Conservation (phyloP, 2,797 vertebrate genomes). For the Epinephelus awoara region DNA sequence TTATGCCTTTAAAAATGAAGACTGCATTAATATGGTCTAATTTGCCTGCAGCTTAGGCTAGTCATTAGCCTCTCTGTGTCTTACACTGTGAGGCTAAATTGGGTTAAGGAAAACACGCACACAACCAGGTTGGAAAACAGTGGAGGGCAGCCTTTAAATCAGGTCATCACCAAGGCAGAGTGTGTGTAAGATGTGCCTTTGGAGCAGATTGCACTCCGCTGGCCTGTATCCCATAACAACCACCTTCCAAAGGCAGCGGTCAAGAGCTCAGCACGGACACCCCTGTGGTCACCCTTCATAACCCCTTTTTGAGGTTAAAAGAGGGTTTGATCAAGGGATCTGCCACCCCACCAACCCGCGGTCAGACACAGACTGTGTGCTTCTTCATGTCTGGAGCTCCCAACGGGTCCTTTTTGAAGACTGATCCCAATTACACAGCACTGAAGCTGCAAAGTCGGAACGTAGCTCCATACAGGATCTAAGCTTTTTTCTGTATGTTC, state of each 20-base stretch:
- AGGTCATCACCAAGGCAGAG: conserved; percentile 74
- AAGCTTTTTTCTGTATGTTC: background rate
- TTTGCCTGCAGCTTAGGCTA: conserved; percentile 63
- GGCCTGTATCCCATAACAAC: conserved; percentile 77
- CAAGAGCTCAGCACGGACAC: conserved; percentile 68
- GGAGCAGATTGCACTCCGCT: conserved; percentile 66
- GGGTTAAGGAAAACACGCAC: conserved; percentile 76
- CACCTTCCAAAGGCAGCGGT: conserved; percentile 70
- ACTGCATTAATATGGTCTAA: conserved; percentile 49
- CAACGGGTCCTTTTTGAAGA: conserved; percentile 64
- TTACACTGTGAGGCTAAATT: conserved; percentile 75
- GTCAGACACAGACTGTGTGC: conserved; percentile 57
- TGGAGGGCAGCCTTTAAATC: conserved; percentile 75
- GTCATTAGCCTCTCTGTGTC: conserved; percentile 75
- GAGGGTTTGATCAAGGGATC: conserved; percentile 73
- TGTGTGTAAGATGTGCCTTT: conserved; percentile 66
- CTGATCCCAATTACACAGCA: conserved; percentile 70
- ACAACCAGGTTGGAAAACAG: conserved; percentile 76
- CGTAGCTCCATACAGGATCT: conserved; percentile 24
- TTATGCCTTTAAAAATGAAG: conserved; percentile 41
- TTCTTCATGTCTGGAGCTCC: conserved; percentile 61
- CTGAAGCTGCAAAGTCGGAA: conserved; percentile 47
- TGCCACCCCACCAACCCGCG: conserved; percentile 41
- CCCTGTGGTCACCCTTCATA: conserved; percentile 68
- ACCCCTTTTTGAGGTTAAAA: conserved; percentile 76